Conservation (phyloP, 2,797 vertebrate genomes). For the Oryzias dopingdopingensis region DNA sequence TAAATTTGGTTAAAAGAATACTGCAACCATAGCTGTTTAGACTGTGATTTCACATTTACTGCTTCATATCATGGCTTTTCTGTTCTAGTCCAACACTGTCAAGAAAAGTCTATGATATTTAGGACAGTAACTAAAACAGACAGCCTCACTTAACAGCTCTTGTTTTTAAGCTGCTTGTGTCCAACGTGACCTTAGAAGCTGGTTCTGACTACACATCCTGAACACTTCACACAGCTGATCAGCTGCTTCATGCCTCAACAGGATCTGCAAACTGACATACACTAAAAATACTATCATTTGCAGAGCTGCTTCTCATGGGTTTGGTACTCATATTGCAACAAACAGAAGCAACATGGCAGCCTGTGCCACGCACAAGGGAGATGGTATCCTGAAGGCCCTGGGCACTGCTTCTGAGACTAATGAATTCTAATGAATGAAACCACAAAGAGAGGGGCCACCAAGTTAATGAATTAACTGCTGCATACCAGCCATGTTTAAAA, state of each 20-base stretch:
- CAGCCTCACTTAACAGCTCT: neutral
- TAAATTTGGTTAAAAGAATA: too few relatives aligned
- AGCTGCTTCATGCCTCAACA: conserved; percentile 18
- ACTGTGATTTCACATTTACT: too few relatives aligned
- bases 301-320: conserved; percentile 24
- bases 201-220: too few relatives aligned
- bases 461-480: conserved; percentile 62
- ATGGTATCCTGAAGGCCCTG: conserved; percentile 7
- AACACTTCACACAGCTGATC: conserved; percentile 14
- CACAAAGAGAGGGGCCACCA: conserved; percentile 54
- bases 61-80: too few relatives aligned
- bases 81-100: too few relatives aligned
- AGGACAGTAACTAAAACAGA: too few relatives aligned
- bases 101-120: too few relatives aligned
- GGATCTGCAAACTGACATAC: conserved; percentile 9
- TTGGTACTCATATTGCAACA: conserved; percentile 34
- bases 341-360: conserved; percentile 28
- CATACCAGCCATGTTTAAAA: conserved; percentile 66
- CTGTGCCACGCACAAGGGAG: conserved; percentile 5
- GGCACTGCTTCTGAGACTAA: conserved; percentile 58
- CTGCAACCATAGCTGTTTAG: too few relatives aligned
- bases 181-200: too few relatives aligned
- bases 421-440: conserved; percentile 63
- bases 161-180: neutral
- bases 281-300: neutral